Evolutionary conservation across 1,140 invertebrate species (phyloP), one percentile per base, ranked within the genome.

Genomic region (Heliconius eleuchia): DNA sequence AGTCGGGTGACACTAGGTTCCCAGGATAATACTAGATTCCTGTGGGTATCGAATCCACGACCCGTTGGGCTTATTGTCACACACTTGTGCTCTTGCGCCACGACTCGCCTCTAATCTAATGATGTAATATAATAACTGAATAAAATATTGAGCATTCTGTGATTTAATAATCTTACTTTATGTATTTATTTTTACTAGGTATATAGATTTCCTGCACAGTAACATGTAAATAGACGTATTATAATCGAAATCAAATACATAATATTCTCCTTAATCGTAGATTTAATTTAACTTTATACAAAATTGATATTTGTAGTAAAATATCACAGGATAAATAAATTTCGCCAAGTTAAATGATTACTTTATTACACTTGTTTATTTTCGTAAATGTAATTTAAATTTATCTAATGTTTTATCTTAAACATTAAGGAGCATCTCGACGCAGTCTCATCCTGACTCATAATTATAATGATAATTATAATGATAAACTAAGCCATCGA

Each of bases 351-450:
- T 57, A 57, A 57, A 57, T 57, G 55, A 57, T 57, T 57, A 57
- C 55, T 57, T 57, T 52, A 66, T 34, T 50, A 79, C 50, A 80
- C 39, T 30, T 75, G 73, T 66, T 80, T 66, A 76, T 76, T 18
- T 76, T 76, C 71, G 76, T 79, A 52, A 73, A 76, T 73, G 78
- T 79, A 80, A 82, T 80, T 82, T 82, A 57, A 78, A 74, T 73
- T 79, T 76, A 46, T 71, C 16, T 78, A 80, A 82, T 80, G 81
- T 83, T 82, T 19, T 50, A 70, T 39, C 75, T 46, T 71, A 77
- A 78, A 75, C 78, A 80, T 82, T 80, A 82, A 46, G 76, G 66
- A n/a, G 34, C 34, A 60, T 80, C 82, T 37, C 73, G 73, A 71
- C 74, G 46, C 46, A 50, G 60, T 74, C 73, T 79, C 0, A 39